Conservation (phyloP, 2,113 vertebrate species). For the Vanacampus margaritifer region DNA sequence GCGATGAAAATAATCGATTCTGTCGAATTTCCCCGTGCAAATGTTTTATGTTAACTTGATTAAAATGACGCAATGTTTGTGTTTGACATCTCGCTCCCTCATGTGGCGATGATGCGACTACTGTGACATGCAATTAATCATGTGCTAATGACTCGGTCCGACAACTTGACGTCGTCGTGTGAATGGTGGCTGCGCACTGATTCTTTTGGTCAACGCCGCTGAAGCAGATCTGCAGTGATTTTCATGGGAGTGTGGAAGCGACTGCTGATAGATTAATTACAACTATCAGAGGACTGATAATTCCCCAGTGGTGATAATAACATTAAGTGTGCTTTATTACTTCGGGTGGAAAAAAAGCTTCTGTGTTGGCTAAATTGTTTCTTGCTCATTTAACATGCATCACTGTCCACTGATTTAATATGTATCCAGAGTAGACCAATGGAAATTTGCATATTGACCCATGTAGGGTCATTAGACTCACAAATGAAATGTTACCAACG, state of each 20-base stretch:
- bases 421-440: conserved; percentile 60
- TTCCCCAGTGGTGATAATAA: conserved; percentile 67
- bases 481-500: no score
- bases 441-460: conserved; percentile 20
- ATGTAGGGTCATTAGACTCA: no score
- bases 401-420: conserved; percentile 62
- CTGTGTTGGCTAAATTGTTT: conserved; percentile 59
- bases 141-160: conserved; percentile 27
- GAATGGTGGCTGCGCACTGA: conserved; percentile 31
- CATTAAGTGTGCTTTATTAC: conserved; percentile 72
- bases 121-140: conserved; percentile 31
- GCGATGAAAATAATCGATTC: conserved; percentile 36
- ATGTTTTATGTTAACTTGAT: conserved; percentile 27
- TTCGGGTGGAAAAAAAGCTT: conserved; percentile 58
- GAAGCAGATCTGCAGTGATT: conserved; percentile 52
- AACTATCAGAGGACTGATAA: conserved; percentile 72
- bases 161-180: conserved; percentile 15
- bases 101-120: conserved; percentile 19
- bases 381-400: conserved; percentile 61
- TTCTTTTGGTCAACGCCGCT: conserved; percentile 57
- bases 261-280: conserved; percentile 76
- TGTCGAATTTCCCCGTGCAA: conserved; percentile 24
- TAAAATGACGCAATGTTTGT: conserved; percentile 15
- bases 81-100: conserved; percentile 28
- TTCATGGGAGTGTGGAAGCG: conserved; percentile 51